Evolutionary conservation across 92 coral and sea anemone genomes (phyloP).

Genomic region (Nematostella vectensis): DNA sequence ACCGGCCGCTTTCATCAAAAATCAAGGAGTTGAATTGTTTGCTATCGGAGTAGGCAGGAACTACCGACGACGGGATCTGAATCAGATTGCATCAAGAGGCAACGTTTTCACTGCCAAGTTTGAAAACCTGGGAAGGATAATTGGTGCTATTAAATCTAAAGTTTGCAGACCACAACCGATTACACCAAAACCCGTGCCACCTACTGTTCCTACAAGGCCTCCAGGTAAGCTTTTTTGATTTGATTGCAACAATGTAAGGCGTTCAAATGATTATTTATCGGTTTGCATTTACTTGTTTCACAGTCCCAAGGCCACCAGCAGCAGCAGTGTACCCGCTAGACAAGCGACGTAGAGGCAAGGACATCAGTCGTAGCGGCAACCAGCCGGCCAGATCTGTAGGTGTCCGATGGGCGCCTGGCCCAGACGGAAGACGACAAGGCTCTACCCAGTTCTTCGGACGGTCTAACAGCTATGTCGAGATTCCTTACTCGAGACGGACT

Average conservation of each 20-base stretch:
- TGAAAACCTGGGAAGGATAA: constrained; percentile 13
- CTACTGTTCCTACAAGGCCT: neutral
- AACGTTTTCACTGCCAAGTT: constrained; percentile 47
- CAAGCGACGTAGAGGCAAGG: constrained; percentile 25
- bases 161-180: constrained; percentile 4
- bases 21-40: constrained; percentile 48
- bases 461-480: constrained; percentile 45
- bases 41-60: constrained; percentile 49
- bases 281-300: too few relatives aligned
- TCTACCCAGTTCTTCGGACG: constrained; percentile 41
- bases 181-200: neutral
- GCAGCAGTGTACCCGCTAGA: constrained; percentile 48
- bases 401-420: constrained; percentile 44
- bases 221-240: too few relatives aligned
- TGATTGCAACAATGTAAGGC: too few relatives aligned
- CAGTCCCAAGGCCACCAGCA: constrained; percentile 36
- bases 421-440: constrained; percentile 49
- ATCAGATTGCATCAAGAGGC: constrained; percentile 43
- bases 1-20: constrained; percentile 35
- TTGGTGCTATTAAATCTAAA: constrained; percentile 3
- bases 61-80: constrained; percentile 32
- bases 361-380: constrained; percentile 39
- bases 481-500: constrained; percentile 49
- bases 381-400: constrained; percentile 38
- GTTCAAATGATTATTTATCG: too few relatives aligned